Conservation (phyloP, 2,888 invertebrate genomes). For the Stictocephala bisonia region DNA sequence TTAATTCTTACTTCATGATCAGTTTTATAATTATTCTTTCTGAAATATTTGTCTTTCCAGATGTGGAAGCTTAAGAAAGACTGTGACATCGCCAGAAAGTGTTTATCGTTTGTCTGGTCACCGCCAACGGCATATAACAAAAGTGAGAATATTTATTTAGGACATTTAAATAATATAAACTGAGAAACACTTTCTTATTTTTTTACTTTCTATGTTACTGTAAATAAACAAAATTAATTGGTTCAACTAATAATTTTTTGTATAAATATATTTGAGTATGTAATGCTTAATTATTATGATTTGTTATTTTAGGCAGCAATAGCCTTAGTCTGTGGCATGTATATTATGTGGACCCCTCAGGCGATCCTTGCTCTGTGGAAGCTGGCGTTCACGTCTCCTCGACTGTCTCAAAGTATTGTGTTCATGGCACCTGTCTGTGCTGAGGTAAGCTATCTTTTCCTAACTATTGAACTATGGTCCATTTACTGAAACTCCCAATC, state of each 20-base stretch:
- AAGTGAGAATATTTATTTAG: constrained; percentile 19
- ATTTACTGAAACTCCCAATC: too few relatives aligned
- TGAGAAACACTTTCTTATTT: too few relatives aligned
- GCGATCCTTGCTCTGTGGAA: constrained; percentile 12
- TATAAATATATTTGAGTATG: too few relatives aligned
- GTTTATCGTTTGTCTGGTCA: constrained; percentile 36
- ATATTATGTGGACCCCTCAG: constrained; percentile 38
- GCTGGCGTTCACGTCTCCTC: not conserved
- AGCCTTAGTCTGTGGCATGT: constrained; percentile 33
- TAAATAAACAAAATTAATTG: too few relatives aligned
- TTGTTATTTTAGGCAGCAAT: constrained; percentile 38
- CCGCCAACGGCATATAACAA: constrained; percentile 36
- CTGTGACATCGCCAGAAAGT: constrained; percentile 19
- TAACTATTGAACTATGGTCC: too few relatives aligned
- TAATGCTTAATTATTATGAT: too few relatives aligned
- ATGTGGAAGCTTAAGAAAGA: constrained; percentile 20
- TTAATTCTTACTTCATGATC: too few relatives aligned
- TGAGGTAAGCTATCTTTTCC: constrained; percentile 30
- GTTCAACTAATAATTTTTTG: too few relatives aligned
- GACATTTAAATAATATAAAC: too few relatives aligned
- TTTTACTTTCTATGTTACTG: too few relatives aligned
- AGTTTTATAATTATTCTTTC: too few relatives aligned
- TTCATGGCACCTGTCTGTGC: constrained; percentile 41
- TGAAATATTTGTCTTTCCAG: constrained; percentile 4
- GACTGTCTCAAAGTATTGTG: constrained; percentile 21